Evolutionary conservation across 2,888 invertebrate genomes (phyloP), one percentile per base, ranked within the genome.

Genomic region (Euplagia quadripunctaria): DNA sequence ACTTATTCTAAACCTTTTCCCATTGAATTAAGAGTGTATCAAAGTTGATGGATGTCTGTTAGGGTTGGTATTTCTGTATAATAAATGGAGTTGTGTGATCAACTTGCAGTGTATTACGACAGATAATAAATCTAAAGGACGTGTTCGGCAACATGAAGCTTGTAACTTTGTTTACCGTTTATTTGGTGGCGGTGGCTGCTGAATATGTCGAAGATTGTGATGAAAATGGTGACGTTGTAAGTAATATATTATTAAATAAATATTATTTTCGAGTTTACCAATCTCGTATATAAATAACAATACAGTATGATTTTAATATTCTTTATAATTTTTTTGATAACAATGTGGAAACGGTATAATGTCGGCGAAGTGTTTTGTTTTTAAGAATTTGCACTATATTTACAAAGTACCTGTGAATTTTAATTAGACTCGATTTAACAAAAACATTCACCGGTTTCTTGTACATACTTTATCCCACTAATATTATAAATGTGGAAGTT

Each of bases 51-150:
- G 6, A 31, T 70, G 17, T 51, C 17, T 51, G 64, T 64, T 72
- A 82, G 77, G 79, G 82, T 82, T 82, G 81, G 72, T 70, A 75
- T 16, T 65, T 75, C 72, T 71, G 58, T 16, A 52, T 80, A 82
- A 85, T 86, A 86, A 82, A 86, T 82, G 68, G 74, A 64, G 49
- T 43, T 71, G 76, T 77, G 70, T 75, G 75, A 74, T 78, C 63
- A 72, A 74, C 31, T 77, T 61, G 64, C 46, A 67, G 51, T 79
- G 73, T 77, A 73, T 82, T 69, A 65, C 61, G 71, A 78, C 41
- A 72, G 73, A 72, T 76, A 73, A 79, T 85, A 82, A 82, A 85
- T 84, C 82, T 77, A 79, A 68, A 71, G 74, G 76, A 77, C 72
- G 86, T 86, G 86, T 80, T 79, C 51, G 68, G 72, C 64, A 76